Conservation (phyloP, 2,113 vertebrate species). For the Bothrops jararaca region DNA sequence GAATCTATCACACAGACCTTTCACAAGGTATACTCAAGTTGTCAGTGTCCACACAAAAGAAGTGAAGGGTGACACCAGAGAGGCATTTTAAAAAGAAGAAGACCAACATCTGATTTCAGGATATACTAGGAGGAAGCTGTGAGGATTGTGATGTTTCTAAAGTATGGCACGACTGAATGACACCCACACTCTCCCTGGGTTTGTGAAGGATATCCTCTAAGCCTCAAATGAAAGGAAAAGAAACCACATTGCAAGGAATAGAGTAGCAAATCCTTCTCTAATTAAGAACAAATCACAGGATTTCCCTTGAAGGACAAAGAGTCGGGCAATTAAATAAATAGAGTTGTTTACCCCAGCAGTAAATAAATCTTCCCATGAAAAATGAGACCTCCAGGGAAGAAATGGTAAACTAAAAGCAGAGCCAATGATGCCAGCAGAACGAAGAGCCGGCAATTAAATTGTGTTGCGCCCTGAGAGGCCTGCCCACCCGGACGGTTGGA, state of each 20-base stretch:
- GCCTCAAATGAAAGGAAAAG: slow-evolving; percentile 24
- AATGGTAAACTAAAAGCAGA: neutral
- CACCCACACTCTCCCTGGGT: fast-evolving
- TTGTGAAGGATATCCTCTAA: slow-evolving; percentile 13
- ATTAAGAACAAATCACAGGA: neutral
- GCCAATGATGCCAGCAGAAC: neutral
- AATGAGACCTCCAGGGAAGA: neutral
- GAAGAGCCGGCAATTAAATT: neutral
- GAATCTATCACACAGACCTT: neutral
- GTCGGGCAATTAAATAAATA: neutral
- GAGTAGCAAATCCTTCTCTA: neutral
- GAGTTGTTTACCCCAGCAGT: neutral
- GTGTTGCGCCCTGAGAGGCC: too few relatives aligned
- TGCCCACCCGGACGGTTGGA: too few relatives aligned
- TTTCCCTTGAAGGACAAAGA: neutral
- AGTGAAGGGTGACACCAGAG: neutral
- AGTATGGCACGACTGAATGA: neutral
- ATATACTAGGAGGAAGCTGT: neutral
- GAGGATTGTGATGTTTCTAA: neutral
- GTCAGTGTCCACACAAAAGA: neutral
- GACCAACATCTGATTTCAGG: neutral
- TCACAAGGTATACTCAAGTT: neutral
- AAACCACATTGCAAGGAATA: slow-evolving; percentile 10
- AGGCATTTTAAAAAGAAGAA: neutral
- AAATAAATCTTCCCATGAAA: slow-evolving; percentile 2